Conservation (phyloP, 2,797 vertebrate species). For the Artibeus jamaicensis region DNA sequence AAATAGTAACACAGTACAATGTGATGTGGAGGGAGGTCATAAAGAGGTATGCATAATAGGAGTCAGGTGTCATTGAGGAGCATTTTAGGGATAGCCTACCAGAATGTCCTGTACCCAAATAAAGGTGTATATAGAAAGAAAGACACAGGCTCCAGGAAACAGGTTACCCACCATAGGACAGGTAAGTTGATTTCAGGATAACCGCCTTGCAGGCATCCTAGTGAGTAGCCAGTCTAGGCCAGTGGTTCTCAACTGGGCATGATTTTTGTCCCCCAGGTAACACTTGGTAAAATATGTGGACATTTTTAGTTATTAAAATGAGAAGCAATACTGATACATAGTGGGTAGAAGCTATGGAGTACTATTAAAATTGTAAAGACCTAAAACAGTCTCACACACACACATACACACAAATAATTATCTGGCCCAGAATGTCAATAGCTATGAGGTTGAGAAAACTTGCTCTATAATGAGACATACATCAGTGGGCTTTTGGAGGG, state of each 20-base stretch:
- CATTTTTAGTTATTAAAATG: neutral
- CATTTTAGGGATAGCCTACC: neutral
- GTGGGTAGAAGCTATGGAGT: neutral
- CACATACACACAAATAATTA: neutral
- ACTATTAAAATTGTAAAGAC: neutral
- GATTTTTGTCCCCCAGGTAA: neutral
- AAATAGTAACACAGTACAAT: rapidly evolving
- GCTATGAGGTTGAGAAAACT: neutral
- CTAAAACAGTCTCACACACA: neutral
- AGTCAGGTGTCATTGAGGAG: neutral
- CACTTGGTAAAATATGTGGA: neutral
- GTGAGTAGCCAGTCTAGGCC: neutral
- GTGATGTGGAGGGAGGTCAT: rapidly evolving
- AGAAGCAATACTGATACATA: neutral
- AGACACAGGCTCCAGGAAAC: neutral
- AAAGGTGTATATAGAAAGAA: neutral
- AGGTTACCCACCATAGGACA: neutral
- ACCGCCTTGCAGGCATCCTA: neutral
- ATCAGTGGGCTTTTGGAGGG: neutral
- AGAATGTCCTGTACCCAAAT: no score
- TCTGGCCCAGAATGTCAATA: neutral
- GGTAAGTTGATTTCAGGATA: neutral
- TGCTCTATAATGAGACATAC: neutral
- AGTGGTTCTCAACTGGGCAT: neutral
- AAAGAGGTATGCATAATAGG: neutral